Base-by-base conservation (phyloP, 2,113 vertebrate species). In the Phasianus colchicus region DNA sequence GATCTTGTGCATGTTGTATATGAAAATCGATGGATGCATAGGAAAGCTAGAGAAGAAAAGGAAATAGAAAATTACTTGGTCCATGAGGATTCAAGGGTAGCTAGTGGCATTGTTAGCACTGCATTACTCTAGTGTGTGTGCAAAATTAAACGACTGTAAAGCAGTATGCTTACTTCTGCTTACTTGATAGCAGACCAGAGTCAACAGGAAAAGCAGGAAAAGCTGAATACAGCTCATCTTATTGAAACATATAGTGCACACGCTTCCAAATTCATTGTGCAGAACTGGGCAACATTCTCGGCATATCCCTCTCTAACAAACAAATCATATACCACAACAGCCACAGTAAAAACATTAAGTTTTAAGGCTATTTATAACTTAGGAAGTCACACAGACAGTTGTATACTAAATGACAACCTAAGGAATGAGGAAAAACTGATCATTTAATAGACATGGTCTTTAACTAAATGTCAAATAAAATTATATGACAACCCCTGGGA, bases 381-480 rank as follows among this genome's bases (percentile, higher is more conserved):
- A 79, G 30, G 18, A 76, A 82, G 54, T 16, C 1, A 66, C 77
- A 57, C 6, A 70, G 61, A 22, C 43, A 91, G 78, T 58, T 15
- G 13, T 40, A 17, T 66, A 66, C 40, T 72, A 60, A 87, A 10
- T 48, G 82, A 52, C 24, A 64, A 40, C 47, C 58, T 36, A 38
- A 89, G 24, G 38, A 30, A 69, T 57, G 34, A 86, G 58, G 36
- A 76, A 91, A 83, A 67, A 61, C 6, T 45, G 11, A 19, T 79
- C 57, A 86, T 83, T 86, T 54, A 61, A 13, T 45, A 55, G 71
- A 58, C 36, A 3, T 66, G 10, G 47, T 85, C 43, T 92, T 89
- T 85, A 85, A 92, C 20, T 50, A 85, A 93, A 88, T 79, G 40
- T 69, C 83, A 89, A n/a, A 78, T 58, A 48, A 71, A 52, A 30